phyloP scores from a whole-genome alignment of 2,113 vertebrate species.

The Solenodon paradoxus region DNA sequence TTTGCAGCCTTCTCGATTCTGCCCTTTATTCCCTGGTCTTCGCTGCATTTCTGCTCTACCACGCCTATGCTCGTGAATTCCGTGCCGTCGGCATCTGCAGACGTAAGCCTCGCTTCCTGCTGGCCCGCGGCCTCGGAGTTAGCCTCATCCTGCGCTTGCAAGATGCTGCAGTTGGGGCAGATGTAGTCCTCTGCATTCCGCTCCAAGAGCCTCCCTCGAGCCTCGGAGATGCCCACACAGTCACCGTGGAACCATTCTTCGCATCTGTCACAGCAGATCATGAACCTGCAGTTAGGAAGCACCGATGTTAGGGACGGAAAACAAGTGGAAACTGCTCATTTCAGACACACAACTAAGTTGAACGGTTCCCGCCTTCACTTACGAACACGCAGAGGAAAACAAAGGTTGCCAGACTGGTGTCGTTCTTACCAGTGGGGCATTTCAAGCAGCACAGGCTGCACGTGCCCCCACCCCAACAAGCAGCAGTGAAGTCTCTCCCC shows the following conservation, averaged over 20 bases:
- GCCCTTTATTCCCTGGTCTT: slow-evolving; percentile 90
- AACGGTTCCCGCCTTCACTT: too few species aligned
- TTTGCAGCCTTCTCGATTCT: slow-evolving; percentile 88
- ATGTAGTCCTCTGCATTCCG: slow-evolving; percentile 90
- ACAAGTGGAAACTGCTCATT: too few species aligned
- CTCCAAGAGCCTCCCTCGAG: slow-evolving; percentile 86
- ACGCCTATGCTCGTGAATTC: slow-evolving; percentile 82
- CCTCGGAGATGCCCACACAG: slow-evolving; percentile 93
- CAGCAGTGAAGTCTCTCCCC: too few species aligned
- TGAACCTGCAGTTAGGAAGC: slow-evolving; percentile 85
- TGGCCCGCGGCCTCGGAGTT: slow-evolving; percentile 57
- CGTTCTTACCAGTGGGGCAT: too few species aligned
- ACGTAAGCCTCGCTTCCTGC: slow-evolving; percentile 66
- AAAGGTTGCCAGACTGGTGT: too few species aligned
- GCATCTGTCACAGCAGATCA: slow-evolving; percentile 96
- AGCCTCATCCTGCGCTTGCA: slow-evolving; percentile 88
- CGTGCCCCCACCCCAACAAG: too few species aligned
- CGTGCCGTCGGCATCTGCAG: slow-evolving; percentile 72
- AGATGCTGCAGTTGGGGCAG: slow-evolving; percentile 90
- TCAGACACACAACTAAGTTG: too few species aligned
- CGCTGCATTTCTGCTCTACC: slow-evolving; percentile 80
- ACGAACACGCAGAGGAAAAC: too few species aligned
- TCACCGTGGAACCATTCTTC: slow-evolving; percentile 95
- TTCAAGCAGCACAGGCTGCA: too few species aligned
- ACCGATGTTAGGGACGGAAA: fast-evolving